These are phyloP conservation scores for Oreocharis arfaki DNA, from an alignment of 2,113 vertebrate species.

Conservation along the genomic window DNA sequence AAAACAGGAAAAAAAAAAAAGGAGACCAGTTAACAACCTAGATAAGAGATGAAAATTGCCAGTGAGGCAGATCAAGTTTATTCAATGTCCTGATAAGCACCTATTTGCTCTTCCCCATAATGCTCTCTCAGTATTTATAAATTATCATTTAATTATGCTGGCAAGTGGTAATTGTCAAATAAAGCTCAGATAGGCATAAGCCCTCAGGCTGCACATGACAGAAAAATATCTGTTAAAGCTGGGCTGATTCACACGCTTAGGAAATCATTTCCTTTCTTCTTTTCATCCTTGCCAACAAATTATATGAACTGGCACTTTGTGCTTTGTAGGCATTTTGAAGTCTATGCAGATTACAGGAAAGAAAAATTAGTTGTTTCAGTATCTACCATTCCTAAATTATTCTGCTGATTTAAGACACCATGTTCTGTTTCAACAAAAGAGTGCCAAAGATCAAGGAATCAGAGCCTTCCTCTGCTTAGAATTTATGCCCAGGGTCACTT, in stretches of 20 bases:
- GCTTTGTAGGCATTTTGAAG: conserved; percentile 80
- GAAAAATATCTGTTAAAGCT: conserved; percentile 82
- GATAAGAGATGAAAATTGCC: conserved; percentile 87
- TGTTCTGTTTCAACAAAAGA: conserved; percentile 71
- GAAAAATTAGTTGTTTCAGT: conserved; percentile 80
- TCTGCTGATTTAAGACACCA: conserved; percentile 75
- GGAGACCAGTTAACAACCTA: conserved; percentile 75
- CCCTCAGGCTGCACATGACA: conserved; percentile 77
- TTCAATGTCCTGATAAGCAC: conserved; percentile 86
- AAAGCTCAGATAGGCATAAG: conserved; percentile 83
- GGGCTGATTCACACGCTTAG: conserved; percentile 79
- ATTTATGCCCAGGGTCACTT: conserved; percentile 74
- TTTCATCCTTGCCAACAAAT: conserved; percentile 82
- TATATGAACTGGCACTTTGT: conserved; percentile 78
- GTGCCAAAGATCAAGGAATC: conserved; percentile 74
- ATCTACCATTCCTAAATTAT: conserved; percentile 77
- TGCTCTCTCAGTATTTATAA: conserved; percentile 90
- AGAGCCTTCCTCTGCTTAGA: conserved; percentile 62
- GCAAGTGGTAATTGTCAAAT: conserved; percentile 90
- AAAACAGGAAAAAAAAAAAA: conserved; percentile 43
- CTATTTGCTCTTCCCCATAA: conserved; percentile 88
- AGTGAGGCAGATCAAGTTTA: conserved; percentile 85
- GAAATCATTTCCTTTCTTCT: conserved; percentile 81
- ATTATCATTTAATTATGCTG: conserved; percentile 92
- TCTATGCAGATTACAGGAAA: conserved; percentile 78